Evolutionary conservation across 2,113 vertebrate species (phyloP), one percentile per base, ranked within the genome.

Genomic region (Ceuthmochares aereus): DNA sequence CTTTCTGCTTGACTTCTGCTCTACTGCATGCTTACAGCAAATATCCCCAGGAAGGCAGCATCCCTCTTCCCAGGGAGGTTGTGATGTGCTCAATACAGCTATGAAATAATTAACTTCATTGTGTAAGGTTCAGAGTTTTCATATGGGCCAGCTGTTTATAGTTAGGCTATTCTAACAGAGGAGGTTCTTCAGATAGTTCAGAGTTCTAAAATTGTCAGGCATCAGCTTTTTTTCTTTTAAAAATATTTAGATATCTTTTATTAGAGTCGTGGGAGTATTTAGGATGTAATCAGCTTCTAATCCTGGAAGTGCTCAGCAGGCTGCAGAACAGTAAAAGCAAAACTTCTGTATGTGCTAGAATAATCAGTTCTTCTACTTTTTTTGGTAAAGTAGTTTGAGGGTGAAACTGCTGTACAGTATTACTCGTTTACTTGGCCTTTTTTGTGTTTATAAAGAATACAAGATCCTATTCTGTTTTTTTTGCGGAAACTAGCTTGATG

Each of bases 201-300:
- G 84, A 87, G 83, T 85, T 80, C 76, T 80, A 88, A 91, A 86
- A 73, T 86, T 86, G 85, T 78, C 68, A 81, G 56, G 45, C 72
- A 55, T 95, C 81, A 60, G 84, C 84, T 89, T 63, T 84, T 92
- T 69, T 79, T 70, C 43, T 40, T 64, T 95, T 36, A 77, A 76
- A 79, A 91, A 69, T 94, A 89, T 88, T 86, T 80, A 74, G 51
- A 2, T 92, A 60, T 88, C 76, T 94, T 84, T 92, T 72, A 47
- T 55, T 90, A 52, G 64, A 88, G 42, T 55, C 73, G 67, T 90
- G 70, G 59, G 70, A 95, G 67, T 81, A 49, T 51, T 83, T 66
- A 47, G 12, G 29, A 58, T 80, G 91, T 92, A 88, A 80, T 94
- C 59, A 20, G 15, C 36, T 95, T 91, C 80, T 86, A 83, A 64